A percentile compares a stretch with the other conserved stretches of the same genome.
Conservation (phyloP, 1,140 invertebrate species). For the Protaetia brevitarsis region DNA sequence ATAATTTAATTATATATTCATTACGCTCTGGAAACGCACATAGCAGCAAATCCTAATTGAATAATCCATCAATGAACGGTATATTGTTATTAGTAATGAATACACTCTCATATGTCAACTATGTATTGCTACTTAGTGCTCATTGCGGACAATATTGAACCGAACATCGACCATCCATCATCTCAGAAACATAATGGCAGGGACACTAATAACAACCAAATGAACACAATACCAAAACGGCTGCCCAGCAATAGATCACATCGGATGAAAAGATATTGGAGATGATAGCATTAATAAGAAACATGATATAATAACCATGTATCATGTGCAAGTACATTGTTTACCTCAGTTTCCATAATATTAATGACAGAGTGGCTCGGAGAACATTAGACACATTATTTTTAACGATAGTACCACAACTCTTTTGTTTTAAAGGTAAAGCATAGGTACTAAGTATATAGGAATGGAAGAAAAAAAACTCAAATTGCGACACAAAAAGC, state of each 20-base stretch:
- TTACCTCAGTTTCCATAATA: no score
- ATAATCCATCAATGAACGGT: background rate
- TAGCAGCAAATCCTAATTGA: background rate
- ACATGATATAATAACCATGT: background rate
- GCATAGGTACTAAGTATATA: no score
- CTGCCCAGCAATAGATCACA: background rate
- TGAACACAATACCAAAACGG: background rate
- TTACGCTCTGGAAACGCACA: background rate
- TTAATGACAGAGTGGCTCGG: no score
- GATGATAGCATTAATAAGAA: background rate
- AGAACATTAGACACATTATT: no score
- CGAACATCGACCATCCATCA: background rate
- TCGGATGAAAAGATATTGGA: background rate
- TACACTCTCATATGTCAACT: background rate
- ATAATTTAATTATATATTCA: background rate
- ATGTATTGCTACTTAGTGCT: constrained; percentile 1
- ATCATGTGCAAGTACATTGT: no score
- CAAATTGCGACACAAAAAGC: no score
- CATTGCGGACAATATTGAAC: background rate
- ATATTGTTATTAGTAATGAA: constrained; percentile 6
- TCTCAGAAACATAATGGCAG: background rate
- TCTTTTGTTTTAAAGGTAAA: no score
- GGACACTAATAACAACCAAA: background rate
- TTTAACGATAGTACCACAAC: no score
- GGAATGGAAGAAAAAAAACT: no score